A percentile compares a stretch with the other conserved stretches of the same genome.
phyloP scores from a whole-genome alignment of 2,888 invertebrate genomes.

The Drosophila tanythrix region DNA sequence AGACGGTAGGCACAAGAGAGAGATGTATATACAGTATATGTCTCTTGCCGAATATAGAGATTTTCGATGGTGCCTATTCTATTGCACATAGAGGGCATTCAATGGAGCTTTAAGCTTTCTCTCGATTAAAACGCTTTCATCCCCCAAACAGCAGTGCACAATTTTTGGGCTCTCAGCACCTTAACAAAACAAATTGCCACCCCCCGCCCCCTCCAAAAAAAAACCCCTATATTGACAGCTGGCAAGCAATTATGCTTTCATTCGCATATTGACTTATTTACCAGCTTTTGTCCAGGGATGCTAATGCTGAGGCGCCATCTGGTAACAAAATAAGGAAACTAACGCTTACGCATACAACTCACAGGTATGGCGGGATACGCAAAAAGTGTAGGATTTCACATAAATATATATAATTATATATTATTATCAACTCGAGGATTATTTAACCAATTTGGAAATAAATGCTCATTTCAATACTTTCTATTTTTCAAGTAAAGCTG shows the following conservation, averaged over 20 bases:
- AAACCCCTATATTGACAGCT: constrained; percentile 17
- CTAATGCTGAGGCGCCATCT: constrained; percentile 22
- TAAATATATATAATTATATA: not conserved
- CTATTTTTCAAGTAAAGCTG: not conserved
- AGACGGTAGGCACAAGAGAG: constrained; percentile 19
- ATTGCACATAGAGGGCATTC: constrained; percentile 20
- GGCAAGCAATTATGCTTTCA: constrained; percentile 27
- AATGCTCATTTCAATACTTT: not conserved
- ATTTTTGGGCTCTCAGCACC: constrained; percentile 2
- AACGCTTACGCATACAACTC: not conserved
- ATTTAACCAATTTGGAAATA: not conserved
- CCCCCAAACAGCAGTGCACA: constrained; percentile 22
- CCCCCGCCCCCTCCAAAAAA: not conserved
- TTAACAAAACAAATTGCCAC: not conserved
- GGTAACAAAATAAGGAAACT: not conserved
- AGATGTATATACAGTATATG: constrained; percentile 13
- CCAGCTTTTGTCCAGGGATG: constrained; percentile 19
- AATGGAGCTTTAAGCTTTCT: constrained; percentile 29
- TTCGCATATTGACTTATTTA: constrained; percentile 29
- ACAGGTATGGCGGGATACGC: not conserved
- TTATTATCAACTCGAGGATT: not conserved
- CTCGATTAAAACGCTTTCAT: constrained; percentile 17
- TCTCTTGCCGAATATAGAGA: constrained; percentile 16
- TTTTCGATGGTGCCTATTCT: constrained; percentile 23
- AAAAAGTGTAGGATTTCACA: not conserved